Evolutionary conservation across 2,888 invertebrate genomes (phyloP).

Genomic region (Macroteleia sp.): DNA sequence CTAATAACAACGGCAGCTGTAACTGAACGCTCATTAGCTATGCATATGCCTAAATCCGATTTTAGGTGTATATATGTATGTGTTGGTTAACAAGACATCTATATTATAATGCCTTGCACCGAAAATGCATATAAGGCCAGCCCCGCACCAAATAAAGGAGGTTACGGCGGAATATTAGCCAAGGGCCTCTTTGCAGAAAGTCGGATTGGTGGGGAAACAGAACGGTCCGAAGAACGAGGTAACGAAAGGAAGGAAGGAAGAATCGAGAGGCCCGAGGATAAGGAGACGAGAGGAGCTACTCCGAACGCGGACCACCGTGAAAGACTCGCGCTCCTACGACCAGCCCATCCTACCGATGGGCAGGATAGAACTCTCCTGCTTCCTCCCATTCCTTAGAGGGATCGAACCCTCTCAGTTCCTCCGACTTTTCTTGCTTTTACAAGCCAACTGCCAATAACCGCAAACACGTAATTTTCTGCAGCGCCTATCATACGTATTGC

Average conservation of each 20-base stretch:
- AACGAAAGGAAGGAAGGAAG: constrained; percentile 57
- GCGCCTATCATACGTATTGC: constrained; percentile 68
- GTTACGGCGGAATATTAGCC: constrained; percentile 74
- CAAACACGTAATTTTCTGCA: constrained; percentile 80
- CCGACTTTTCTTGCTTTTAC: constrained; percentile 72
- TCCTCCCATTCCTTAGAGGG: constrained; percentile 56
- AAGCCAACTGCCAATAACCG: constrained; percentile 78
- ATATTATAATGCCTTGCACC: constrained; percentile 79
- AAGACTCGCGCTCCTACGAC: constrained; percentile 75
- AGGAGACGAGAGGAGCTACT: constrained; percentile 74
- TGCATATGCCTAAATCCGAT: constrained; percentile 79
- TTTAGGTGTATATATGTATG: constrained; percentile 71
- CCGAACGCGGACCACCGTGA: constrained; percentile 80
- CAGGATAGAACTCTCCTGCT: constrained; percentile 67
- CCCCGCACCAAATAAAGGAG: constrained; percentile 72
- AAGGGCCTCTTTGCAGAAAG: constrained; percentile 70
- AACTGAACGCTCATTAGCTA: constrained; percentile 76
- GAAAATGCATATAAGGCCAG: constrained; percentile 65
- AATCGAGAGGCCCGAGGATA: constrained; percentile 71
- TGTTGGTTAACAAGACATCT: constrained; percentile 81
- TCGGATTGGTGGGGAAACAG: constrained; percentile 55
- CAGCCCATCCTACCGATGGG: constrained; percentile 67
- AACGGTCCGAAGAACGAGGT: constrained; percentile 53
- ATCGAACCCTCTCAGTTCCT: constrained; percentile 34
- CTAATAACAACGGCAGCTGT: constrained; percentile 62